Percentiles rank a stretch among this genome's conserved stretches.
Evolutionary conservation across 2,888 invertebrate species (phyloP).

Genomic region (Thereva unica): DNA sequence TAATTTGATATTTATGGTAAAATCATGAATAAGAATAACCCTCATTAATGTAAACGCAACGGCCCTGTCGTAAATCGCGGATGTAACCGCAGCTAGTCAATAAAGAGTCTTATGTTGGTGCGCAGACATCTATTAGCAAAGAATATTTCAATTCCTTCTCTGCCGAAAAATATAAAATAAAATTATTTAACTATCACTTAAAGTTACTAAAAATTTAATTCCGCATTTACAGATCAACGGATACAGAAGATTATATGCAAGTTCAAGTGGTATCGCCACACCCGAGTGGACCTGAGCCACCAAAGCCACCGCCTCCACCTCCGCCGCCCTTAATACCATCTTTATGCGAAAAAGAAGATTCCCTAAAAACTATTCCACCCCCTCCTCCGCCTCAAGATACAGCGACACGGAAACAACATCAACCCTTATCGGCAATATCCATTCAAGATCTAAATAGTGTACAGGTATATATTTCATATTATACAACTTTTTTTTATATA

Average conservation of each 20-base stretch:
- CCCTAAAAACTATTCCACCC: conserved; percentile 47
- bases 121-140: too few relatives aligned
- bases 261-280: conserved; percentile 62
- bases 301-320: conserved; percentile 61
- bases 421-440: conserved; percentile 85
- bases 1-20: too few relatives aligned
- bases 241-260: conserved; percentile 61
- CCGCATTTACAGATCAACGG: conserved; percentile 53
- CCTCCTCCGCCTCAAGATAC: conserved; percentile 55
- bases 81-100: too few relatives aligned
- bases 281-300: conserved; percentile 52
- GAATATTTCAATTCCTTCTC: too few relatives aligned
- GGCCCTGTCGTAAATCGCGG: too few relatives aligned
- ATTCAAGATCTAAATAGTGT: conserved; percentile 86
- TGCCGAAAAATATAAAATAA: too few relatives aligned
- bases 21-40: too few relatives aligned
- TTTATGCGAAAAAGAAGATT: conserved; percentile 44
- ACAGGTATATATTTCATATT: conserved; percentile 52
- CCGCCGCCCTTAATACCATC: conserved; percentile 59
- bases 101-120: too few relatives aligned
- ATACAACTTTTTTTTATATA: neutral
- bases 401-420: conserved; percentile 64
- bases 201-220: too few relatives aligned
- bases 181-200: too few relatives aligned
- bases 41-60: too few relatives aligned